Evolutionary conservation across 2,113 vertebrate species (phyloP).

Genomic region (Callipepla californica): DNA sequence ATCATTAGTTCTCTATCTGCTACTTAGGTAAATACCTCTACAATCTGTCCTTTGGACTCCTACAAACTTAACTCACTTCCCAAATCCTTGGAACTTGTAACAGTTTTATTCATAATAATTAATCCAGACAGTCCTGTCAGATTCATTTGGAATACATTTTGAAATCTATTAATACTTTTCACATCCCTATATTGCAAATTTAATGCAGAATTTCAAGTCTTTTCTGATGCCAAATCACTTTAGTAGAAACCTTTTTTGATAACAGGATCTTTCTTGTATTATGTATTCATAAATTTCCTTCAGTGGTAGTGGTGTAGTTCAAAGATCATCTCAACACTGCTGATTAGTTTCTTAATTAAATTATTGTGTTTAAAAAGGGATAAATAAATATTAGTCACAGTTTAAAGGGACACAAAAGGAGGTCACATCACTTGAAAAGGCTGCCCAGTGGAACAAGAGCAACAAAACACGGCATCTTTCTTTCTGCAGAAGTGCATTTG

Average conservation of each 20-base stretch:
- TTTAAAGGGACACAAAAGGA: slow-evolving; percentile 8
- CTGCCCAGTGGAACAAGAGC: slow-evolving; percentile 4
- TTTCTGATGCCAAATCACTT: slow-evolving; percentile 14
- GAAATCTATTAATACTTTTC: background rate
- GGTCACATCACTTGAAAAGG: slow-evolving; percentile 27
- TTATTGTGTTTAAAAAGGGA: slow-evolving; percentile 4
- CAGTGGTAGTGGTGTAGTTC: slow-evolving; percentile 13
- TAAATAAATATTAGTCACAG: slow-evolving; percentile 2
- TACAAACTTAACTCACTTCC: background rate
- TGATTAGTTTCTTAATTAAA: slow-evolving; percentile 52
- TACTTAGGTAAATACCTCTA: background rate
- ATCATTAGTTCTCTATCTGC: background rate
- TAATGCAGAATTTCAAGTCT: background rate
- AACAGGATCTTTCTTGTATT: background rate
- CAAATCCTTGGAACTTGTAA: background rate
- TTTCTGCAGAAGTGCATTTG: background rate
- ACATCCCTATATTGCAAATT: background rate
- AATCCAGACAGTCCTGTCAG: slow-evolving; percentile 5
- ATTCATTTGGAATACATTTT: background rate
- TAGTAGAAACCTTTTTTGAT: slow-evolving; percentile 34
- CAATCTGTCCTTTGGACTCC: background rate
- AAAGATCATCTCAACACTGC: slow-evolving; percentile 39
- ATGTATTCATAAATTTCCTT: slow-evolving; percentile 5
- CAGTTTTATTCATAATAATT: background rate
- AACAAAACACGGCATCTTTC: background rate